Evolutionary conservation across 2,888 invertebrate genomes (phyloP).

Genomic region (Rhagonycha lutea): DNA sequence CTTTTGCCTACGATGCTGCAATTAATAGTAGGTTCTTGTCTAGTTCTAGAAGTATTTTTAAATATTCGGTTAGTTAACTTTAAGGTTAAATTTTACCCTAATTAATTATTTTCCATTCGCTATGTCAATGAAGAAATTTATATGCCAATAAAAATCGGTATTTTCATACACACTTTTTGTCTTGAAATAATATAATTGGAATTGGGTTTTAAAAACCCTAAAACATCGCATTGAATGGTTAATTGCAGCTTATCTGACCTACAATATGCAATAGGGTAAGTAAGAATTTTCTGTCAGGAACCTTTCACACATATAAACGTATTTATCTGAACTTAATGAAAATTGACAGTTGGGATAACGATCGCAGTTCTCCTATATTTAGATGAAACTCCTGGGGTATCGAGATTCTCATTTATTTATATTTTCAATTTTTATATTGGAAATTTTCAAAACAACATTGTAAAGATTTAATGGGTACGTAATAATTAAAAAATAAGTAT

Average conservation of each 20-base stretch:
- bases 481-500: not conserved
- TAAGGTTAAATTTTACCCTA: not conserved
- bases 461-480: not conserved
- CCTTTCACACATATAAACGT: not conserved
- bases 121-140: not conserved
- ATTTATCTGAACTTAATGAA: not conserved
- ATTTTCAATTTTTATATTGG: not conserved
- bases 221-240: not conserved
- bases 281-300: not conserved
- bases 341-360: not conserved
- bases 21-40: no score
- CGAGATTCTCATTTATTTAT: not conserved
- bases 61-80: not conserved
- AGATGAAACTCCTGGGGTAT: not conserved
- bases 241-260: not conserved
- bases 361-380: not conserved
- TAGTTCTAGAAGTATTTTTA: not conserved
- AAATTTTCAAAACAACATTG: not conserved
- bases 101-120: not conserved
- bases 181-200: not conserved
- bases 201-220: not conserved
- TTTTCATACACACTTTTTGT: not conserved
- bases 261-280: not conserved
- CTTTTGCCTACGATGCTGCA: no score
- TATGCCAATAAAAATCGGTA: not conserved